These are phyloP conservation scores for Drosophila emarginata DNA, from an alignment of 2,888 invertebrate species.

Conservation along the genomic window DNA sequence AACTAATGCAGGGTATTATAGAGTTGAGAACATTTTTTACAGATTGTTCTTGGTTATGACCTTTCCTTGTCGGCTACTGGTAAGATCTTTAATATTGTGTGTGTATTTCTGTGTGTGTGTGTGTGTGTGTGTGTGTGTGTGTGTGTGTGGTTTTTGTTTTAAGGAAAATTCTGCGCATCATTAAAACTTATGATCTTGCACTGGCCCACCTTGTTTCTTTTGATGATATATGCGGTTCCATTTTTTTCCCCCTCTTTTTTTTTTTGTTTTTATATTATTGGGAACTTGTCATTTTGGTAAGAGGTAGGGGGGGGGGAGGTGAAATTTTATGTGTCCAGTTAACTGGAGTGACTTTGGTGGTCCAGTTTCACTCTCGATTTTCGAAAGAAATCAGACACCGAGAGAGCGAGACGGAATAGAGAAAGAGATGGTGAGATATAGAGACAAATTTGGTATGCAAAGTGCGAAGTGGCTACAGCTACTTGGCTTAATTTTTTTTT, in stretches of 20 bases:
- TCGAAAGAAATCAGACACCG: slow-evolving; percentile 18
- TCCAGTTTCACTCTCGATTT: slow-evolving; percentile 21
- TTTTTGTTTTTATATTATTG: slow-evolving; percentile 14
- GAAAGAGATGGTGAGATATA: not conserved
- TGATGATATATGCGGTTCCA: slow-evolving; percentile 12
- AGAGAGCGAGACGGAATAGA: slow-evolving; percentile 46
- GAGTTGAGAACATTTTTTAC: not conserved
- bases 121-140: not conserved
- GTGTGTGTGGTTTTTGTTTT: slow-evolving; percentile 32
- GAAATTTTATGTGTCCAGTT: not conserved
- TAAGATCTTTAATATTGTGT: not conserved
- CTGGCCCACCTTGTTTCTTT: slow-evolving; percentile 6
- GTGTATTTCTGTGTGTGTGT: too few species aligned
- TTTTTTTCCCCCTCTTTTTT: not conserved
- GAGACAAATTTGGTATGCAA: slow-evolving; percentile 70
- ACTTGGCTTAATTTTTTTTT: slow-evolving; percentile 68
- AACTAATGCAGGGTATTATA: not conserved
- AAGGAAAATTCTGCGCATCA: slow-evolving; percentile 50
- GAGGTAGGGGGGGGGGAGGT: not conserved
- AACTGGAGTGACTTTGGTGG: slow-evolving; percentile 32
- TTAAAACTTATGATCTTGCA: slow-evolving; percentile 55
- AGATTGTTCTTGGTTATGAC: not conserved
- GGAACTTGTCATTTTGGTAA: not conserved
- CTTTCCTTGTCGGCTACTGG: slow-evolving; percentile 6
- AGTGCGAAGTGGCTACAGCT: slow-evolving; percentile 62